Base-by-base conservation (phyloP, 2,113 vertebrate genomes). In the Clinocottus analis region DNA sequence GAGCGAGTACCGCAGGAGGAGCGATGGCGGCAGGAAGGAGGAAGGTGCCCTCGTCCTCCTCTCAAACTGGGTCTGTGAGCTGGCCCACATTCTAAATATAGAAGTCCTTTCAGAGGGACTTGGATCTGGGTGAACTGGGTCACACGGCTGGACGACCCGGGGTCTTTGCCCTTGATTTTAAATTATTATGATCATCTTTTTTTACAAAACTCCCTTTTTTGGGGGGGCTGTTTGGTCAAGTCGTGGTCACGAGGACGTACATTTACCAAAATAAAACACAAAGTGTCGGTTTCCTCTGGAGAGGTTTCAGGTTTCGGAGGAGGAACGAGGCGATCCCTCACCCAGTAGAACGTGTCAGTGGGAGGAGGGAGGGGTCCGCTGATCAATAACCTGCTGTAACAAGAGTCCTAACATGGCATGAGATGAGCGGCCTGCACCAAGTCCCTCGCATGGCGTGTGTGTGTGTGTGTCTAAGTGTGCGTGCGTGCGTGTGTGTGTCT, bases 61-160 rank as follows among this genome's bases (percentile, higher is more conserved):
- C 70, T 80, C 77, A 92, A 95, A 94, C 88, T 95, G 93, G 95
- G 94, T 95, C 33, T 33, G 3, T 33, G 33, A 33, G 0, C 78
- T 90, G 93, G 90, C 94, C 94, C 94, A 95, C 58, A 93, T 95
- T 93, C 94, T 93, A 94, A 90, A 82, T 90, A 91, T 95, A 95
- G 93, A 90, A 89, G 86, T 86, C 84, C 92, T 92, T 92, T 91
- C 91, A 82, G 79, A 78, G 77, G 31, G 75, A 90, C 64, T 59
- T 83, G 78, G 87, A 88, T 88, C 88, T 62, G 87, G 87, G 85
- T 87, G 92, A 95, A 95, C 82, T 93, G 93, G 94, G 92, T 93
- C 91, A 76, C 74, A 76, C 69, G 72, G 83, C 86, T 66, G 91
- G 91, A 93, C 89, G 77, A 81, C 77, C 79, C 41, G 5, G 80